Conservation (phyloP, 2,888 invertebrate species). For the Stenoptilia bipunctidactyla region DNA sequence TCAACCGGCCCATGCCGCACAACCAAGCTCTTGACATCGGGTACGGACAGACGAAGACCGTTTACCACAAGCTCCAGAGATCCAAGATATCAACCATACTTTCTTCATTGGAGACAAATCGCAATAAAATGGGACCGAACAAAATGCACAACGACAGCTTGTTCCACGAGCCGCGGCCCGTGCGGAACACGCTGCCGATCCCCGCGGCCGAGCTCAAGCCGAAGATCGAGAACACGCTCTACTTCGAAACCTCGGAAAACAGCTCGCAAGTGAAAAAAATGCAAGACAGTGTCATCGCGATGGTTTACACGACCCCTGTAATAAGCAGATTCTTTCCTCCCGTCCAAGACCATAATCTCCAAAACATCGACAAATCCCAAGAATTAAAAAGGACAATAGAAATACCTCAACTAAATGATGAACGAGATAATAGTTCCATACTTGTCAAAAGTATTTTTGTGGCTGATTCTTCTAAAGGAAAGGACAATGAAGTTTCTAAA, state of each 20-base stretch:
- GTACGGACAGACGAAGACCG: constrained; percentile 14
- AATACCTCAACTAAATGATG: constrained; percentile 20
- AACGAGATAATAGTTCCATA: constrained; percentile 17
- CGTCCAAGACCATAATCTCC: constrained; percentile 19
- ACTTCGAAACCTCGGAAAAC: background rate
- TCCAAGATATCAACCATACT: constrained; percentile 36
- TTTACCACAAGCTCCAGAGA: constrained; percentile 30
- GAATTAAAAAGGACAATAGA: constrained; percentile 24
- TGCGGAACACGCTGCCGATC: background rate
- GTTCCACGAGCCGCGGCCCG: constrained; percentile 24
- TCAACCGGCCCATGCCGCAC: constrained; percentile 6
- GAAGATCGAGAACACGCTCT: background rate
- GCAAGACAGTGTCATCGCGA: constrained; percentile 20
- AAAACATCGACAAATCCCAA: constrained; percentile 21
- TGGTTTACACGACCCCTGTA: constrained; percentile 25
- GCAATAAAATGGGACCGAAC: constrained; percentile 23
- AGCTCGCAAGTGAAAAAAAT: constrained; percentile 4
- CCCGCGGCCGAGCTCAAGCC: background rate
- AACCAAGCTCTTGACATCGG: background rate
- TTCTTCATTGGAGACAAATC: constrained; percentile 27
- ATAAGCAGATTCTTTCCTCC: constrained; percentile 35
- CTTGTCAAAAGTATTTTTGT: constrained; percentile 23
- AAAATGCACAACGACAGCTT: background rate
- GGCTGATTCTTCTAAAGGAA: constrained; percentile 14
- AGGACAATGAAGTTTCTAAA: constrained; percentile 5